phyloP scores from a whole-genome alignment of 2,113 vertebrate species.

The Lycocorax pyrrhopterus region DNA sequence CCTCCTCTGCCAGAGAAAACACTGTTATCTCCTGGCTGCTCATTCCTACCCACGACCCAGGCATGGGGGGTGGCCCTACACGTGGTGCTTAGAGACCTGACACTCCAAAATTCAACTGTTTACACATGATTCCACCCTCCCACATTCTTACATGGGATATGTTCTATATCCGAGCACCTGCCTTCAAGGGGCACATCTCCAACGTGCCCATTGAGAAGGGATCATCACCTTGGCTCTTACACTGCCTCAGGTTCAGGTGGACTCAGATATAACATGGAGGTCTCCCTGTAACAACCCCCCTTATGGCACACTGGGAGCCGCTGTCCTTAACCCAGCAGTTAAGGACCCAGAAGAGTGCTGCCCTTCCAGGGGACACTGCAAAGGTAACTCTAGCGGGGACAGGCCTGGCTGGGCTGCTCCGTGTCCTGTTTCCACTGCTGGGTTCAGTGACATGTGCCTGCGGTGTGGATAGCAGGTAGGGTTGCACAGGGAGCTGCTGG shows the following conservation, averaged over 20 bases:
- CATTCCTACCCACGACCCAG: background rate
- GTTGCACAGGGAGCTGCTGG: background rate
- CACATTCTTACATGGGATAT: background rate
- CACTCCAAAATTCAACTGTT: background rate
- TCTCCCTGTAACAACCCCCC: background rate
- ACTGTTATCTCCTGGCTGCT: background rate
- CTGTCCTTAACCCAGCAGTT: background rate
- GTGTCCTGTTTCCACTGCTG: background rate
- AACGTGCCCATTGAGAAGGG: background rate
- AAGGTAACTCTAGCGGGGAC: background rate
- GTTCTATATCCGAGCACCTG: background rate
- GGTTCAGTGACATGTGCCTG: background rate
- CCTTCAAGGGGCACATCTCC: background rate
- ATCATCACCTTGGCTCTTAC: background rate
- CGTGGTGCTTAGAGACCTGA: background rate
- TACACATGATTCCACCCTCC: background rate
- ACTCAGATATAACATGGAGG: background rate
- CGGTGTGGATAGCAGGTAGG: background rate
- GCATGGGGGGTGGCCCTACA: rapidly evolving
- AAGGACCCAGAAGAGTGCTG: rapidly evolving
- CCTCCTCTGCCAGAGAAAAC: background rate
- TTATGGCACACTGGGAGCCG: rapidly evolving
- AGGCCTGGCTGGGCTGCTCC: background rate
- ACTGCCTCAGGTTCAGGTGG: background rate
- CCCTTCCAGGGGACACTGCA: background rate